Evolutionary conservation across 2,888 invertebrate genomes (phyloP).

Genomic region (Danaus chrysippus): DNA sequence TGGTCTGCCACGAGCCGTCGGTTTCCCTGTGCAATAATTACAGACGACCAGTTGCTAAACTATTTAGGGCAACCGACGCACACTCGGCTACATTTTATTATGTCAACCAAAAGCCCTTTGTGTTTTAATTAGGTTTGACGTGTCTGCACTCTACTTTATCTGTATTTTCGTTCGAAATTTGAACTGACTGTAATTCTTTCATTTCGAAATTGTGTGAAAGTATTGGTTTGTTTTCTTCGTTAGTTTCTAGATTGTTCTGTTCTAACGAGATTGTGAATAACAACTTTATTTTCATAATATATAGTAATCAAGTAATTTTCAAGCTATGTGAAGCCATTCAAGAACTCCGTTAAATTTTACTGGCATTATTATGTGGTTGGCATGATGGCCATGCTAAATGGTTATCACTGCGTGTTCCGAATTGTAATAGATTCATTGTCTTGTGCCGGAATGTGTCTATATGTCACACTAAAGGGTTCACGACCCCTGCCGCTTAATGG

Average conservation of each 20-base stretch:
- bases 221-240: no score
- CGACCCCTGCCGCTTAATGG: constrained; percentile 18
- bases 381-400: constrained; percentile 44
- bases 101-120: constrained; percentile 59
- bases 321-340: not conserved
- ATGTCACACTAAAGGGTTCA: constrained; percentile 23
- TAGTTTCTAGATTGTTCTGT: no score
- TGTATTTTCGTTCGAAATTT: not conserved
- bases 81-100: constrained; percentile 53
- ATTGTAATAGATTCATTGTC: constrained; percentile 67
- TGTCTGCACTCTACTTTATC: constrained; percentile 6
- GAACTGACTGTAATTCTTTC: not conserved
- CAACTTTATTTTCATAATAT: not conserved
- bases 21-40: constrained; percentile 54
- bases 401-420: constrained; percentile 47
- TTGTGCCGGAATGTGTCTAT: constrained; percentile 38
- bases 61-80: constrained; percentile 59
- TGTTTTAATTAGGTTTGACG: constrained; percentile 60
- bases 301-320: constrained; percentile 1
- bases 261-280: no score
- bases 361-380: constrained; percentile 29
- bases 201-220: no score
- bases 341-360: constrained; percentile 49
- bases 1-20: constrained; percentile 30
- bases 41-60: constrained; percentile 50